Conservation (phyloP, 37 sponge, comb jelly and placozoan genomes). For the Amphimedon queenslandica region DNA sequence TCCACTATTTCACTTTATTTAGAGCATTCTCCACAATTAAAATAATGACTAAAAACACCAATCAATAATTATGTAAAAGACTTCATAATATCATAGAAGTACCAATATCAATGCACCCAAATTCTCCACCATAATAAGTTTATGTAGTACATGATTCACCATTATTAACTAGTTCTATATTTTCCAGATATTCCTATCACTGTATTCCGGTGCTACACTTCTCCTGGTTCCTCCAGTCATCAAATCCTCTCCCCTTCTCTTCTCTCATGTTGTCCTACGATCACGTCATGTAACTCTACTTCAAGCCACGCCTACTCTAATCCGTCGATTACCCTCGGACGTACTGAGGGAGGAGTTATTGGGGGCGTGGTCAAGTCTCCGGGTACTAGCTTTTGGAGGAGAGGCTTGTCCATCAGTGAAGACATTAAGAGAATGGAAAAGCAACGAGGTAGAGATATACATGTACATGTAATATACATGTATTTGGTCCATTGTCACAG, state of each 20-base stretch:
- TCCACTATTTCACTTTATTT: too few species aligned
- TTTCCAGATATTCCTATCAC: slow-evolving; percentile 73
- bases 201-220: slow-evolving; percentile 59
- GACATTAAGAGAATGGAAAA: slow-evolving; percentile 39
- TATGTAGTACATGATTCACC: background rate
- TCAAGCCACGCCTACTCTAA: slow-evolving; percentile 68
- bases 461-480: too few species aligned
- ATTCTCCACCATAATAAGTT: too few species aligned
- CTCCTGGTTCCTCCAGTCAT: slow-evolving; percentile 55
- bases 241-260: slow-evolving; percentile 41
- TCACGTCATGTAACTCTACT: slow-evolving; percentile 47
- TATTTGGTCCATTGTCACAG: too few species aligned
- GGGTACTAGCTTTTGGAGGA: slow-evolving; percentile 87
- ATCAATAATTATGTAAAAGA: too few species aligned
- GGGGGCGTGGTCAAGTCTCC: slow-evolving; percentile 27
- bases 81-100: too few species aligned
- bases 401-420: slow-evolving; percentile 60
- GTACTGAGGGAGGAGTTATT: background rate
- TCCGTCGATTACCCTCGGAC: slow-evolving; percentile 8
- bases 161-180: background rate
- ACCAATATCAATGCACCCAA: too few species aligned
- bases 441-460: slow-evolving; percentile 44
- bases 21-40: too few species aligned
- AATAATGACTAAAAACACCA: too few species aligned
- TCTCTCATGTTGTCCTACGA: slow-evolving; percentile 34